Evolutionary conservation across 2,888 invertebrate genomes (phyloP), one percentile per base, ranked within the genome.

Genomic region (Trachelus troglodyta): DNA sequence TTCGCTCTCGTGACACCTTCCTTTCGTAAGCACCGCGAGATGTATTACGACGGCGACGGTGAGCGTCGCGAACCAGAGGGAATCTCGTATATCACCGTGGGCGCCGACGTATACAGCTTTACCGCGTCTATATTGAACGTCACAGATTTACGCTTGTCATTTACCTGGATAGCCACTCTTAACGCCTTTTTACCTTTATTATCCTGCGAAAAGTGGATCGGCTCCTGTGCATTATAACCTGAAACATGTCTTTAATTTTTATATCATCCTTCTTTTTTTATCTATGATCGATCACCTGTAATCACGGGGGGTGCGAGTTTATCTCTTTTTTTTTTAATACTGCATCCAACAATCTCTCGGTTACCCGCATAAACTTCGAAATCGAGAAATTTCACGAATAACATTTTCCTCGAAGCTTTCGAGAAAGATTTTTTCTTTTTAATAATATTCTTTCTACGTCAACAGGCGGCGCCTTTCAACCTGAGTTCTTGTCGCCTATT

Each of bases 401-500:
- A 40, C 23, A 6, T 56, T 56, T 23, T 23, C 15, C 2, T 6
- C 23, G 9, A 56, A 9, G 56, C 2, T 56, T 56, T 1, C 9
- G 9, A 9, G 9, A 0, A 56, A 56, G 56, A 31, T 69, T 75
- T 68, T 15, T 23, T 34, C 30, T 30, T 69, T 34, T 34, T 31
- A 37, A 31, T 69, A 69, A 40, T 23, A 56, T 56, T 40, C 23
- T 76, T 76, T 69, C 56, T 71, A 15, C 56, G 23, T 23, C 56
- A 56, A 90, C 93, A 96, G 96, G 95, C 88, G 93, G 94, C 90
- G 95, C 95, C 82, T 96, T 95, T 92, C 96, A 96, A 91, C 97
- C 97, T 33, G 96, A 97, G 92, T 98, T 98, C 90, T 95, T 95
- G 79, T 96, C 96, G 87, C 95, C 96, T 71, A 94, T 98, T 89